Conservation (phyloP, 2,113 vertebrate species). For the Lycaon pictus region DNA sequence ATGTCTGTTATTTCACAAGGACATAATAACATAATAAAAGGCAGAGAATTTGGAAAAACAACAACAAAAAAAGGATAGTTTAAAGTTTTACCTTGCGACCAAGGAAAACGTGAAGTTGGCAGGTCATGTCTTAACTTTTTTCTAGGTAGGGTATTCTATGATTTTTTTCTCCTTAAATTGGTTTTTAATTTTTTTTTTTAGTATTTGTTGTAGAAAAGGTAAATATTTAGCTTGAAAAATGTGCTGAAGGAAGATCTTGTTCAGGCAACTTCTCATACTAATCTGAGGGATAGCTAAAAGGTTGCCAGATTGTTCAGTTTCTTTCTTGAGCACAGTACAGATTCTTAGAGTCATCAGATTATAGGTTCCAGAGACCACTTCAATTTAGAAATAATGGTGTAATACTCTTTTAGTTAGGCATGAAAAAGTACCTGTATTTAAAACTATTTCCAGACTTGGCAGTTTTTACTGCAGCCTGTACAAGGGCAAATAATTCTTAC, state of each 20-base stretch:
- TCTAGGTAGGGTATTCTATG: not conserved
- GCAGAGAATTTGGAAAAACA: not conserved
- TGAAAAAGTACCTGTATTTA: slow-evolving; percentile 59
- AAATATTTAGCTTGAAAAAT: slow-evolving; percentile 5
- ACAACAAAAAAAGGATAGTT: not conserved
- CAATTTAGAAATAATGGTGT: slow-evolving; percentile 31
- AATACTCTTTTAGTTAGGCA: slow-evolving; percentile 9
- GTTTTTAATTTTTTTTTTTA: not conserved
- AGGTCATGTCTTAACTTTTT: not conserved
- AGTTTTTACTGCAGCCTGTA: slow-evolving; percentile 54
- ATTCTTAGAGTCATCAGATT: slow-evolving; percentile 39
- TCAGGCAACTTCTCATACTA: not conserved
- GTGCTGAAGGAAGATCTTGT: not conserved
- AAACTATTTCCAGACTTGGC: slow-evolving; percentile 67
- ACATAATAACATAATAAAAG: not conserved
- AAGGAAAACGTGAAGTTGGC: not conserved
- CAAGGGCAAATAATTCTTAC: slow-evolving; percentile 64
- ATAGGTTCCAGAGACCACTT: slow-evolving; percentile 34
- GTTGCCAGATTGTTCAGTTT: not conserved
- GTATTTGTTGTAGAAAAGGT: not conserved
- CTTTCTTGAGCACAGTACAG: not conserved
- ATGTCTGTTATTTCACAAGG: not conserved
- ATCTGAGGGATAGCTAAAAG: not conserved
- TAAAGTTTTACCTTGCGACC: not conserved
- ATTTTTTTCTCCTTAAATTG: not conserved